Evolutionary conservation across 2,888 invertebrate genomes (phyloP).

Genomic region (Parthenolecanium corni): DNA sequence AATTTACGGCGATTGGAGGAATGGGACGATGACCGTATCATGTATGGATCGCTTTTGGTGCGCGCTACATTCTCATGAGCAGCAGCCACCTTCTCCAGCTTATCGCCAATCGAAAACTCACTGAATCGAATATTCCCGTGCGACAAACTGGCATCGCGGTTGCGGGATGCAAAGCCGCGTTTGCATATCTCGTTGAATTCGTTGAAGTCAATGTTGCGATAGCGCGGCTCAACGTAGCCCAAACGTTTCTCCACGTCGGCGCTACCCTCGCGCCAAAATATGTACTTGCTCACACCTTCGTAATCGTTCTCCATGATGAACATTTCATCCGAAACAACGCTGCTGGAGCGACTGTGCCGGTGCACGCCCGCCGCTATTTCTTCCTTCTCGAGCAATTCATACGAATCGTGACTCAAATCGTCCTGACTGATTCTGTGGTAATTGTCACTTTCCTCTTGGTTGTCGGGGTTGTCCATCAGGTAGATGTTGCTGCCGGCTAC

Average conservation of each 20-base stretch:
- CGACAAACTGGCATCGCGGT: constrained; percentile 29
- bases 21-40: constrained; percentile 42
- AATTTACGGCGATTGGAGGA: constrained; percentile 30
- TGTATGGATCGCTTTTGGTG: constrained; percentile 76
- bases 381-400: constrained; percentile 69
- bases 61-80: constrained; percentile 42
- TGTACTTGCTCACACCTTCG: constrained; percentile 33
- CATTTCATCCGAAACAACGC: constrained; percentile 60
- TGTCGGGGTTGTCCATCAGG: constrained; percentile 36
- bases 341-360: constrained; percentile 47
- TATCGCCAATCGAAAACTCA: constrained; percentile 34
- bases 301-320: constrained; percentile 63
- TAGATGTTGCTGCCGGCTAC: constrained; percentile 42
- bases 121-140: constrained; percentile 32
- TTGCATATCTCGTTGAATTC: constrained; percentile 36
- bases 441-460: constrained; percentile 42
- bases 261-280: constrained; percentile 29
- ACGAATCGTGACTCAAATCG: constrained; percentile 77
- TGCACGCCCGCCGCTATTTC: neutral
- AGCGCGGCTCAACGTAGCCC: constrained; percentile 33
- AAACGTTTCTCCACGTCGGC: constrained; percentile 30
- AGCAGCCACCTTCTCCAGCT: constrained; percentile 37
- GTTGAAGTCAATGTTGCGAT: constrained; percentile 35
- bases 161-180: constrained; percentile 33
- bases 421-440: constrained; percentile 51